Conservation (phyloP, 2,888 invertebrate species). For the Hypolimnas misippus region DNA sequence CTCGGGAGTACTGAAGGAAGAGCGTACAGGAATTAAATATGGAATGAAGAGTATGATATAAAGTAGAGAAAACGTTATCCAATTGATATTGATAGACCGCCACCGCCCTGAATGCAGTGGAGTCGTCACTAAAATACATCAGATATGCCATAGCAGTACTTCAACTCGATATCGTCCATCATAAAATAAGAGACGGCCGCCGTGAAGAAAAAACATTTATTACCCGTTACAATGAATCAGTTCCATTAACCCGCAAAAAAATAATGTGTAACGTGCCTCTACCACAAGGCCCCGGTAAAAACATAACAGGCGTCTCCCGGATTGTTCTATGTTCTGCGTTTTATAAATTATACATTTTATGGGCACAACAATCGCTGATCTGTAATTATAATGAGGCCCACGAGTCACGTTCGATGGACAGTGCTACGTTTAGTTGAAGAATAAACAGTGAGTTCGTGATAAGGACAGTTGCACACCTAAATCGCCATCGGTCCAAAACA, state of each 20-base stretch:
- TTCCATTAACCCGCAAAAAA: conserved; percentile 62
- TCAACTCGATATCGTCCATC: conserved; percentile 49
- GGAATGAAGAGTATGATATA: conserved; percentile 22
- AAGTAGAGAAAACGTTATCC: conserved; percentile 22
- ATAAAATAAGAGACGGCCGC: conserved; percentile 49
- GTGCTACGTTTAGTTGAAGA: conserved; percentile 48
- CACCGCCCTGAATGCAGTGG: conserved; percentile 20
- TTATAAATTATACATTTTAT: conserved; percentile 81
- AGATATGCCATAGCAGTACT: conserved; percentile 43
- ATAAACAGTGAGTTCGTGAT: conserved; percentile 49
- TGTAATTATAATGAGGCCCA: conserved; percentile 80
- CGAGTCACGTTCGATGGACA: conserved; percentile 71
- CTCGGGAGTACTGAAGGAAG: conserved; percentile 12
- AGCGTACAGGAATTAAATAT: conserved; percentile 23
- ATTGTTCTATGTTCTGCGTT: conserved; percentile 65
- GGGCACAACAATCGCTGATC: conserved; percentile 79
- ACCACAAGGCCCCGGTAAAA: conserved; percentile 58
- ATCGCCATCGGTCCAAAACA: conserved; percentile 4
- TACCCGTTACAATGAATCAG: conserved; percentile 56
- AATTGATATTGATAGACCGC: conserved; percentile 26
- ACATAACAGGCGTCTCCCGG: conserved; percentile 55
- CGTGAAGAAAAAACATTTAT: conserved; percentile 51
- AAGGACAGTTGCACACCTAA: conserved; percentile 34
- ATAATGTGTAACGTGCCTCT: conserved; percentile 63
- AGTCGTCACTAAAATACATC: conserved; percentile 40